These are phyloP conservation scores for Archips crataeganus DNA, from an alignment of 2,888 invertebrate species.

Conservation along the genomic window DNA sequence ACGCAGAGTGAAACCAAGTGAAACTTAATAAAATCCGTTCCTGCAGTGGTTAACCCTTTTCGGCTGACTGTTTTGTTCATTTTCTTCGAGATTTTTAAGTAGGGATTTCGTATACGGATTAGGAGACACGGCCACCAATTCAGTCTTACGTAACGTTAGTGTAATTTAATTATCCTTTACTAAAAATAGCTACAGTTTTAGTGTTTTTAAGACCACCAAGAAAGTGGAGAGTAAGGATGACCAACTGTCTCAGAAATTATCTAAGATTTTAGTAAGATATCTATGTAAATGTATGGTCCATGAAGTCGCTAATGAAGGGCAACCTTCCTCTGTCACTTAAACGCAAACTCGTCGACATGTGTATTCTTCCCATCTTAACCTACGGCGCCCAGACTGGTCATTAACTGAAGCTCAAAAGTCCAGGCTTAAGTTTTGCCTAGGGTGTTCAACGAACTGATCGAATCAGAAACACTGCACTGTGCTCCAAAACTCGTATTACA, in stretches of 20 bases:
- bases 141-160: neutral
- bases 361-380: too few species aligned
- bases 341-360: too few species aligned
- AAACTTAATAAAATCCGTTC: neutral
- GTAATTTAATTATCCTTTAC: neutral
- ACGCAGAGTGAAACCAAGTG: neutral
- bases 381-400: too few species aligned
- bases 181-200: neutral
- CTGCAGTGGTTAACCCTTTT: neutral
- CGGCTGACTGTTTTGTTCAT: neutral
- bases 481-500: too few species aligned
- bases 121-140: neutral
- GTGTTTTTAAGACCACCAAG: neutral
- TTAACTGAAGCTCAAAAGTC: too few species aligned
- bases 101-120: neutral
- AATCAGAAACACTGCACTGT: too few species aligned
- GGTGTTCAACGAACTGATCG: too few species aligned
- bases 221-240: neutral
- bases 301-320: too few species aligned
- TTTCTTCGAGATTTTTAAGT: slow-evolving; percentile 2
- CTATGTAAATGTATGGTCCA: too few species aligned
- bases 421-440: too few species aligned
- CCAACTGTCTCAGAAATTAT: neutral
- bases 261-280: neutral
- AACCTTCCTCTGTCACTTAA: too few species aligned